phyloP scores from a whole-genome alignment of 2,797 vertebrate genomes.

The Masticophis lateralis region DNA sequence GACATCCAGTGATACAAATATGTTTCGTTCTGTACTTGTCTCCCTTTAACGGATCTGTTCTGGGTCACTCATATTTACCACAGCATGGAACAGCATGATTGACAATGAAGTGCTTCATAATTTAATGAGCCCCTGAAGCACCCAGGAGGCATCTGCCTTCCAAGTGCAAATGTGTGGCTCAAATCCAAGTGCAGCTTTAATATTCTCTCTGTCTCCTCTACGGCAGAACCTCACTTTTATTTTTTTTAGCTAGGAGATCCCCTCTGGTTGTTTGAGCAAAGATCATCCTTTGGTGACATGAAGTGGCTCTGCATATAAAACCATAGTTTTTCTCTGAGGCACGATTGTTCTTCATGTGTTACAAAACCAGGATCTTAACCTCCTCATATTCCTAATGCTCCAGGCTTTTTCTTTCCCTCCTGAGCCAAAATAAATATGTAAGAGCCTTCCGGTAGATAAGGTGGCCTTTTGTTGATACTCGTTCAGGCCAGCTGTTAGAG shows the following conservation, averaged over 20 bases:
- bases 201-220: neutral
- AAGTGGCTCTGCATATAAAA: neutral
- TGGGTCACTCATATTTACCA: slow-evolving; percentile 48
- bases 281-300: neutral
- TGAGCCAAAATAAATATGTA: neutral
- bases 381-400: neutral
- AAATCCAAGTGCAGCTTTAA: slow-evolving; percentile 33
- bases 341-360: neutral
- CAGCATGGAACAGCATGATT: slow-evolving; percentile 44
- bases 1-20: slow-evolving; percentile 25
- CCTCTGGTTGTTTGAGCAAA: neutral
- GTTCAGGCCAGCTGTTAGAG: neutral
- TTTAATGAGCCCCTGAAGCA: slow-evolving; percentile 56
- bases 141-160: slow-evolving; percentile 24
- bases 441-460: neutral
- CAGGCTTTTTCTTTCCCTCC: neutral
- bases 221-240: neutral
- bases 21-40: slow-evolving; percentile 32
- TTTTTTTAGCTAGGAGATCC: neutral
- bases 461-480: neutral
- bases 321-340: neutral
- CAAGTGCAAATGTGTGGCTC: neutral
- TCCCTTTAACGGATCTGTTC: slow-evolving; percentile 44
- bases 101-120: slow-evolving; percentile 53
- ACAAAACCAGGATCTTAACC: neutral